Percentiles rank a stretch among this genome's conserved stretches.
Conservation (phyloP, 2,113 vertebrate species). For the Nycticryphes semicollaris region DNA sequence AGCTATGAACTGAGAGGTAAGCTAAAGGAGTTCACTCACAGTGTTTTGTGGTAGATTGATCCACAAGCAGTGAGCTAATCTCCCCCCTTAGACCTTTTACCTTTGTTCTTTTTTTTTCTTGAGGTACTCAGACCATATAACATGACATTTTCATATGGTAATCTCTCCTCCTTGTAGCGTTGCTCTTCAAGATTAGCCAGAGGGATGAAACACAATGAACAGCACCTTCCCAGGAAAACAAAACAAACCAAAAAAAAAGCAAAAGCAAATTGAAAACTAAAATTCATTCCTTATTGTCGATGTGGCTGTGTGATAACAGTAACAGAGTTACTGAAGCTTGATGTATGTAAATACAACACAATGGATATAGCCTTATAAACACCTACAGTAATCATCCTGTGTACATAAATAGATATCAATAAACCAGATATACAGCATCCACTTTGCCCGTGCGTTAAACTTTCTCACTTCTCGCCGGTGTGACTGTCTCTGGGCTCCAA, state of each 20-base stretch:
- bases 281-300: conserved; percentile 12
- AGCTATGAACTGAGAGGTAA: conserved; percentile 44
- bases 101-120: conserved; percentile 62
- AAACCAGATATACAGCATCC: neutral
- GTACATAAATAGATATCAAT: neutral
- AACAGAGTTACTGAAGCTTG: conserved; percentile 11
- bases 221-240: neutral
- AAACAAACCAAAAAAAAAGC: neutral
- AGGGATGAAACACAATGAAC: conserved; percentile 18
- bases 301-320: conserved; percentile 21
- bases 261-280: neutral
- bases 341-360: neutral
- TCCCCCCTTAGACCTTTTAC: conserved; percentile 44
- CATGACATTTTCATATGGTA: conserved; percentile 75
- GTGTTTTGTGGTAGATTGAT: conserved; percentile 21
- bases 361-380: neutral
- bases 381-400: neutral
- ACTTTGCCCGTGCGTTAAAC: conserved; percentile 14
- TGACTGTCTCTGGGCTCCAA: conserved; percentile 17
- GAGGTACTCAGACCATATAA: conserved; percentile 52
- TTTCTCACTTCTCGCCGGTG: conserved; percentile 19
- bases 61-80: conserved; percentile 52
- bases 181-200: conserved; percentile 63
- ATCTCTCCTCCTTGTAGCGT: conserved; percentile 52
- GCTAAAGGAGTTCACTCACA: neutral